phyloP scores from a whole-genome alignment of 2,888 invertebrate species.

The Pyralis farinalis region DNA sequence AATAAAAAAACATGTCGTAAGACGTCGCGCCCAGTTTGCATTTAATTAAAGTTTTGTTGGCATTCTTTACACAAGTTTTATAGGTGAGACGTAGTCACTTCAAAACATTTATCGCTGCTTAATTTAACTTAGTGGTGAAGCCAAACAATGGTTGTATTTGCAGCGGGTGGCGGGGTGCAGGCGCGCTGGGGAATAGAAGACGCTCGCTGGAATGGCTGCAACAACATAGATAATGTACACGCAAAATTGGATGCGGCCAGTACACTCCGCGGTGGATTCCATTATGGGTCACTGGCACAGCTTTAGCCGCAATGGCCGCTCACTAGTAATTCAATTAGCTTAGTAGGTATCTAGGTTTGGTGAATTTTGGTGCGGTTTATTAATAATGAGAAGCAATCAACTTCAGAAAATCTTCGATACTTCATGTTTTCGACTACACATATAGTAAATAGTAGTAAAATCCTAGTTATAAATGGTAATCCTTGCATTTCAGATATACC shows the following conservation, averaged over 20 bases:
- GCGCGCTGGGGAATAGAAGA: slow-evolving; percentile 4
- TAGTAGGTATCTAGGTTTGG: slow-evolving; percentile 15
- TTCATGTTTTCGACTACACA: no score
- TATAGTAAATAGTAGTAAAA: no score
- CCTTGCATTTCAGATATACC: no score
- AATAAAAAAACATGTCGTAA: no score
- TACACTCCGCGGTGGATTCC: slow-evolving; percentile 26
- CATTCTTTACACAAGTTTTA: no score
- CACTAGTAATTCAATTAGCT: slow-evolving; percentile 4
- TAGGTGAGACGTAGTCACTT: no score
- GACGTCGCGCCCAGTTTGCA: no score
- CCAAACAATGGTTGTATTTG: slow-evolving; percentile 30
- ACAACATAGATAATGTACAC: slow-evolving; percentile 53
- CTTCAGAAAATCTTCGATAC: no score
- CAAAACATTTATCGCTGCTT: neutral
- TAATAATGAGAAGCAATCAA: no score
- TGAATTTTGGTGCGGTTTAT: no score
- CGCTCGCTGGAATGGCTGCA: slow-evolving; percentile 39
- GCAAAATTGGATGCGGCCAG: slow-evolving; percentile 50
- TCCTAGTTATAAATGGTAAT: no score
- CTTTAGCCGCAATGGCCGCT: neutral
- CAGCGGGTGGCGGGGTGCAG: slow-evolving; percentile 8
- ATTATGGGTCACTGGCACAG: neutral
- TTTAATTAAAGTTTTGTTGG: no score
- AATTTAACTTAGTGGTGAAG: slow-evolving; percentile 28